These are phyloP conservation scores for Amia ocellicauda DNA, from an alignment of 2,113 vertebrate genomes.

Conservation along the genomic window DNA sequence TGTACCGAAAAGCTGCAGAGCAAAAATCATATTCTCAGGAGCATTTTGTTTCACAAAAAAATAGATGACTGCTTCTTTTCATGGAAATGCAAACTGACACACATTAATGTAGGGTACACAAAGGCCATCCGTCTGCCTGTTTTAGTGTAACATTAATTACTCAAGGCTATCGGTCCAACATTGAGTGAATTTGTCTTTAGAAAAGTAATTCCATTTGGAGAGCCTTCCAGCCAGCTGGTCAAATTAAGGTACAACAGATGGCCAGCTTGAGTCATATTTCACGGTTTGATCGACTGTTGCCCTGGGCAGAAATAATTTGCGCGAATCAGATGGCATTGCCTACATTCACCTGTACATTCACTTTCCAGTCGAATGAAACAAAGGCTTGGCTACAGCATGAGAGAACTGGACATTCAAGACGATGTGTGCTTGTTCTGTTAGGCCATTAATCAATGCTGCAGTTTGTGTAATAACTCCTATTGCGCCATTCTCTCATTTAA, in stretches of 20 bases:
- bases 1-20: no score
- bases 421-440: no score
- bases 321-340: background rate
- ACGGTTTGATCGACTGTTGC: background rate
- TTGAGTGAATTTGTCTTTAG: background rate
- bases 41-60: no score
- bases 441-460: no score
- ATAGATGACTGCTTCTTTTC: background rate
- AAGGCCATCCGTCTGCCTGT: background rate
- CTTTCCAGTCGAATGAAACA: no score
- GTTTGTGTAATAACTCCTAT: no score
- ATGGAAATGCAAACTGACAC: conserved; percentile 4
- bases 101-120: conserved; percentile 9
- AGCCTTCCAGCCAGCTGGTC: background rate
- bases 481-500: no score
- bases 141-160: background rate
- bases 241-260: conserved; percentile 4
- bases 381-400: no score
- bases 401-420: no score
- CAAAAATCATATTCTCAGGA: no score
- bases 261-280: background rate
- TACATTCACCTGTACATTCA: background rate
- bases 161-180: background rate
- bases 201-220: background rate
- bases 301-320: background rate